Conservation (phyloP, 2,113 vertebrate genomes). For the Scolopax mira region DNA sequence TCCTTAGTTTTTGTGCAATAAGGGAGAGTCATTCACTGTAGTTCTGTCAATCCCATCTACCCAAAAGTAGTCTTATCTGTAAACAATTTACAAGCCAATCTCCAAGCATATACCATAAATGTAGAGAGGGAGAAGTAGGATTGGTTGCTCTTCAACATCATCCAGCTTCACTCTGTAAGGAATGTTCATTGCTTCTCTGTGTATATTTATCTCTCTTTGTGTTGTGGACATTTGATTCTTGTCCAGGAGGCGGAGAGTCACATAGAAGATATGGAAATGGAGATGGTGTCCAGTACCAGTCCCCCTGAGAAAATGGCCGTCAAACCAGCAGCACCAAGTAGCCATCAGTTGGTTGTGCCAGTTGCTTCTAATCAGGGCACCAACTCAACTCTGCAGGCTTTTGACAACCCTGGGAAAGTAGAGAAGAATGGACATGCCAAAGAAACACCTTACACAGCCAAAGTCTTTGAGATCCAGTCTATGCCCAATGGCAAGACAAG, state of each 20-base stretch:
- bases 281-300: conserved; percentile 87
- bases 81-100: background rate
- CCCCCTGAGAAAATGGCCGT: conserved; percentile 84
- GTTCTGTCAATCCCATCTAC: background rate
- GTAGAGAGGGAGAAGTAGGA: conserved; percentile 9
- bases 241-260: conserved; percentile 87
- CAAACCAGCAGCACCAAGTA: conserved; percentile 76
- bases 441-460: conserved; percentile 78
- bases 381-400: conserved; percentile 74
- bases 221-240: conserved; percentile 73
- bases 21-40: background rate
- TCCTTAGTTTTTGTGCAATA: background rate
- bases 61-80: background rate
- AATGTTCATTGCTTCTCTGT: background rate
- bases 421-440: conserved; percentile 89
- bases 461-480: conserved; percentile 90
- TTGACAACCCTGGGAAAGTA: conserved; percentile 77
- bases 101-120: background rate
- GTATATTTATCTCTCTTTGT: conserved; percentile 49
- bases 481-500: conserved; percentile 93
- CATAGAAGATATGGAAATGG: conserved; percentile 88
- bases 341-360: conserved; percentile 77
- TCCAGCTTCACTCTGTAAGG: conserved; percentile 30
- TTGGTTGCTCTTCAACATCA: background rate
- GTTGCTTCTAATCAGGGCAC: conserved; percentile 76